phyloP scores from a whole-genome alignment of 1,140 invertebrate species.

The Anastatus disparis region DNA sequence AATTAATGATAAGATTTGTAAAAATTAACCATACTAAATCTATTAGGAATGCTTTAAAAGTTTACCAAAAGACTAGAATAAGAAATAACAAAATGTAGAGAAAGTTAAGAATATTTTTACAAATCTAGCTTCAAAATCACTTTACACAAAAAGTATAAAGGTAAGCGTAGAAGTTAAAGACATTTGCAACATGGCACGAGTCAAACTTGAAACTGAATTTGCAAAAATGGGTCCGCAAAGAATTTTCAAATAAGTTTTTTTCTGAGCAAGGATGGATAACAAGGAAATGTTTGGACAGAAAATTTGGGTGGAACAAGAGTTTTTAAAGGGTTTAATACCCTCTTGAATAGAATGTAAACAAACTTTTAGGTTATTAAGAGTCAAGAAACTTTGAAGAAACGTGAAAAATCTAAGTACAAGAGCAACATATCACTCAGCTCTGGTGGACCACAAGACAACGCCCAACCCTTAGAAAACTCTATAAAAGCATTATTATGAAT shows the following conservation, averaged over 20 bases:
- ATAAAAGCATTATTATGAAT: slow-evolving; percentile 37
- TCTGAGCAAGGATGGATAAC: slow-evolving; percentile 60
- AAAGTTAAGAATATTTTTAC: slow-evolving; percentile 4
- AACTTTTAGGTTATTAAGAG: slow-evolving; percentile 64
- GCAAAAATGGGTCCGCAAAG: slow-evolving; percentile 78
- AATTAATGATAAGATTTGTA: not conserved
- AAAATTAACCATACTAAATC: not conserved
- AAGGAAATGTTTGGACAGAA: slow-evolving; percentile 62
- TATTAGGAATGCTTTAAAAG: not conserved
- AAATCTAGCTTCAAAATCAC: not conserved
- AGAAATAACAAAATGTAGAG: not conserved
- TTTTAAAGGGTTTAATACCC: slow-evolving; percentile 70
- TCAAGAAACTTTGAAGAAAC: slow-evolving; percentile 49
- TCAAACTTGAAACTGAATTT: slow-evolving; percentile 74
- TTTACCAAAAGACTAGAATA: not conserved
- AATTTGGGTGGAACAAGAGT: slow-evolving; percentile 68
- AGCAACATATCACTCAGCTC: slow-evolving; percentile 45
- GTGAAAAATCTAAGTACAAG: slow-evolving; percentile 48
- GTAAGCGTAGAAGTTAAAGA: not conserved
- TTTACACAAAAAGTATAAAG: not conserved
- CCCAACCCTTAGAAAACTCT: slow-evolving; percentile 50
- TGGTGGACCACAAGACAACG: slow-evolving; percentile 48
- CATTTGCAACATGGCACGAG: slow-evolving; percentile 34
- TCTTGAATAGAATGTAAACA: slow-evolving; percentile 72
- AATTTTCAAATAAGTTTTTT: slow-evolving; percentile 67